Conservation (phyloP, 2,113 vertebrate species). For the Paracanthobrama guichenoti region DNA sequence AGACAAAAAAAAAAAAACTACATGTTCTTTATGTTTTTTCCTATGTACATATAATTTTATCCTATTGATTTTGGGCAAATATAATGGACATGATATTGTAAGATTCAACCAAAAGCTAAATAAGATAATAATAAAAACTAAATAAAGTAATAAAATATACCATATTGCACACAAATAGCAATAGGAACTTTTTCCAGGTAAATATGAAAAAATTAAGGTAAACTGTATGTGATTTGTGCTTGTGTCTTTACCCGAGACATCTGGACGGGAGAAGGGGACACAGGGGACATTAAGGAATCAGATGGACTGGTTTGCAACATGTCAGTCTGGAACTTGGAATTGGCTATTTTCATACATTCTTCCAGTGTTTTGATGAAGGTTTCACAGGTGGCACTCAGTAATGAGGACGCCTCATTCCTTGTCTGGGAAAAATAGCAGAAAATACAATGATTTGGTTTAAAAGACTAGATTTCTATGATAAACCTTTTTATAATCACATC, state of each 20-base stretch:
- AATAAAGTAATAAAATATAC: background rate
- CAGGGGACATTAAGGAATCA: slow-evolving; percentile 82
- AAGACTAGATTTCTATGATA: background rate
- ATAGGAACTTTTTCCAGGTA: background rate
- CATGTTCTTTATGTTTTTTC: background rate
- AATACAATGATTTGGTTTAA: background rate
- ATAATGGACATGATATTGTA: background rate
- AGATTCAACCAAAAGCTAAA: background rate
- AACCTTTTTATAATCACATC: background rate
- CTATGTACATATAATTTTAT: background rate
- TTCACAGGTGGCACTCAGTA: slow-evolving; percentile 94
- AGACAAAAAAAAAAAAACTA: background rate
- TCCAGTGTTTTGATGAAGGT: slow-evolving; percentile 96
- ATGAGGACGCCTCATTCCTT: slow-evolving; percentile 85
- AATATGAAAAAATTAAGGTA: background rate
- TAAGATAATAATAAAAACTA: too few relatives aligned
- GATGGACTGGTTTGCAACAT: slow-evolving; percentile 76
- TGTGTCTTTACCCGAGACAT: slow-evolving; percentile 75
- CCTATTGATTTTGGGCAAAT: background rate
- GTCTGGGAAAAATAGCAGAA: slow-evolving; percentile 73
- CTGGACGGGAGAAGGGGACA: slow-evolving; percentile 86
- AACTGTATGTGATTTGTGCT: background rate
- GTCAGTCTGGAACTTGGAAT: slow-evolving; percentile 89
- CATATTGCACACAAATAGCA: background rate
- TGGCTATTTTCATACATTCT: slow-evolving; percentile 95